Evolutionary conservation across 2,113 vertebrate species (phyloP), one percentile per base, ranked within the genome.

Genomic region (Setophaga petechia): DNA sequence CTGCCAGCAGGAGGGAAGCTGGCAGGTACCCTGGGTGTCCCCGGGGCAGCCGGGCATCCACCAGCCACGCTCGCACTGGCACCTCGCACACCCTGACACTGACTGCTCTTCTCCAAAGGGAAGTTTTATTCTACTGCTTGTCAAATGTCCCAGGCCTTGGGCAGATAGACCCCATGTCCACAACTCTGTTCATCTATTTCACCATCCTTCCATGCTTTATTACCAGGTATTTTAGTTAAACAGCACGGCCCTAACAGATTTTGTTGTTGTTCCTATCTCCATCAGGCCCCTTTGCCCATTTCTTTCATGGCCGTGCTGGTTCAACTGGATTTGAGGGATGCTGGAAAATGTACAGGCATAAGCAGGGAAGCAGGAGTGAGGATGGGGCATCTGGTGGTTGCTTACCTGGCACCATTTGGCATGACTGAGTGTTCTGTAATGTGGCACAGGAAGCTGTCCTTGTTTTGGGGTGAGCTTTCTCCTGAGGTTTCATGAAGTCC

Each of bases 1-100:
- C 39, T 41, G 27, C 5, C 10, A 87, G 52, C 30, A 59, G 37
- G 35, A 37, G 73, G 58, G 69, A 46, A 18, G 87, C 28, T n/a
- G 4, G 30, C 24, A 18, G 66, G 24, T 12, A 8, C 2, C 1
- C 30, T 2, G 9, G 19, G 25, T 39, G 76, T 41, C 17, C 35
- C 28, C 3, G 3, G 13, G 49, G 4, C 83, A n/a, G 39, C 27
- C 6, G 0, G 2, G 15, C 21, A 0, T 33, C 33, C 43, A 13
- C 4, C 44, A 62, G 49, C 65, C 66, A 9, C 20, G 0, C 25
- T 41, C 6, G 6, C 35, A 3, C 44, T 1, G 0, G 6, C 19
- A 1, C 44, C 21, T 31, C 12, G 12, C 65, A 3, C 1, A 0
- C 55, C 41, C 28, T 1, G 15, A 8, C 41, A 5, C 35, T 20